Base-by-base conservation (phyloP, 2,888 invertebrate species). In the Microchrysa polita region DNA sequence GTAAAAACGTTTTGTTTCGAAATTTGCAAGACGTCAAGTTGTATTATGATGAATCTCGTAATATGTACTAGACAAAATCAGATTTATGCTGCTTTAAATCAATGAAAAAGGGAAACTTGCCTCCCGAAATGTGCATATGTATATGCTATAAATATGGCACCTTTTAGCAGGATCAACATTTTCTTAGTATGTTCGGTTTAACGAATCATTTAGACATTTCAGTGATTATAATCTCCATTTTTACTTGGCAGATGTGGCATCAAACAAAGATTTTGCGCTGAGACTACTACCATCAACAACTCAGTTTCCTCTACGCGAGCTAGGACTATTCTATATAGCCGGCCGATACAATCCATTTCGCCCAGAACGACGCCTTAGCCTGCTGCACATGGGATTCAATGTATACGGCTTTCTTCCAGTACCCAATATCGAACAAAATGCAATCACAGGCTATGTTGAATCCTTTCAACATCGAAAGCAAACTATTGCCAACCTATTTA, bases 401-500 rank as follows among this genome's bases (percentile, higher is more conserved):
- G 12, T 44, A 9, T 59, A 60, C 2, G 9, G 12, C 10, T 22
- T 59, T 1, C 22, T n/a, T 1, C 27, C 27, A 5, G 23, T 60
- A 14, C 23, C 44, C 7, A 4, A n/a, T 2, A n/a, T 10, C 7
- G 22, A 23, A 14, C 16, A 34, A 34, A 40, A 52, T 7, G 34
- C 34, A 9, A n/a, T 18, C 1, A 48, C 22, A 2, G 61, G 53
- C 14, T 34, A 20, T 9, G 10, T 16, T 12, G 53, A 73, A 53
- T 73, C 63, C 9, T 61, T 22, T 20, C 61, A 48, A 34, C 53
- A 73, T 34, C 48, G 59, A 20, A 34, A 27, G 7, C 60, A 72
- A 27, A 44, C 48, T 10, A 81, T 82, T 0, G 80, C 80, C 0
- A 79, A 79, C 16, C 76, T 84, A 0, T 84, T 80, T 65, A 78